Evolutionary conservation across 1,140 invertebrate genomes (phyloP), one percentile per base, ranked within the genome.

Genomic region (Tetramorium simillimum): DNA sequence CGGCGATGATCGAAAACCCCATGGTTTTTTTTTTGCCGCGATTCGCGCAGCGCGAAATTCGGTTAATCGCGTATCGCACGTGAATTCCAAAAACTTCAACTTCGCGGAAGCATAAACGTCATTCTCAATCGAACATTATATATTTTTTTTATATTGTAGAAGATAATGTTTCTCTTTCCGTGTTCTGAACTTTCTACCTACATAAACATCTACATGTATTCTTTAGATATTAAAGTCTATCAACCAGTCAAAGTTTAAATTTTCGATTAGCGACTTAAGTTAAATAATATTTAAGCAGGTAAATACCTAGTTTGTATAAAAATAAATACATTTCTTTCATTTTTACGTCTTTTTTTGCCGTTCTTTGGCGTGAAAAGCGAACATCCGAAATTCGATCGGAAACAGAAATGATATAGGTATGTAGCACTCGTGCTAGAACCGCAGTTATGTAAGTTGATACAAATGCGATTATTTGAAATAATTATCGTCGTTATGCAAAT

Each of bases 401-500:
- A 12, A 12, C n/a, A 18, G 18, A 46, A 73, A 6, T 46, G 24
- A 62, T 53, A 0, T 18, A n/a, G n/a, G n/a, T n/a, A 65, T 24
- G 0, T 60, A 14, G 53, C 18, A 3, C 43, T 72, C 37, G 24
- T 18, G 65, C 10, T 58, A 46, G 18, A 62, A 10, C 40, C 12
- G 67, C 6, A 28, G 9, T 75, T 84, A 62, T 43, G 40, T 56
- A 82, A 82, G 24, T 40, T 28, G 33, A 73, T 60, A 75, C 62
- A 75, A 84, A 75, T 75, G 69, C 69, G 40, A 73, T 14, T 69
- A 28, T 69, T 84, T 14, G 53, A 60, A 75, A 84, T 84, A 75
- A 84, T 84, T 84, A 84, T 73, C 53, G 28, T 73, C 69, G 80
- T 84, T 84, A 84, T 84, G 80, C 40, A 84, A 82, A 82, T 73